phyloP scores from a whole-genome alignment of 2,797 vertebrate genomes.

The Dryobates pubescens region DNA sequence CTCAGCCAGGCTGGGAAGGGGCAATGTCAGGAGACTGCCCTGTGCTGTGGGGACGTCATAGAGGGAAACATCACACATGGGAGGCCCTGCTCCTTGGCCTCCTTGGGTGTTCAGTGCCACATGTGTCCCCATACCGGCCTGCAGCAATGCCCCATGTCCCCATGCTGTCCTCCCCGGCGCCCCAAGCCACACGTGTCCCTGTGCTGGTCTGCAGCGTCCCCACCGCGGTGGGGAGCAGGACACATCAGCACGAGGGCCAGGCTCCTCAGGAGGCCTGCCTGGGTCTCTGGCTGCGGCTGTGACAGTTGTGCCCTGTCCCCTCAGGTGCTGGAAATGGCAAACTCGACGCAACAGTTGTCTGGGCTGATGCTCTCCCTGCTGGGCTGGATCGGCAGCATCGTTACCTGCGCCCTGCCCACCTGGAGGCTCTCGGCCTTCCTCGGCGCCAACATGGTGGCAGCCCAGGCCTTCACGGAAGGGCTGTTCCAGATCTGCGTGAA shows the following conservation, averaged over 20 bases:
- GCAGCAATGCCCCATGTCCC: background rate
- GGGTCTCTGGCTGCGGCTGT: background rate
- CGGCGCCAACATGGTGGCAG: constrained; percentile 85
- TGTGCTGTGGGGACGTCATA: background rate
- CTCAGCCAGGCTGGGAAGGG: background rate
- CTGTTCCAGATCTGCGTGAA: constrained; percentile 90
- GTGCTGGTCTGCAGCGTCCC: background rate
- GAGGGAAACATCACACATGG: accelerated
- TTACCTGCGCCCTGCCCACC: constrained; percentile 88
- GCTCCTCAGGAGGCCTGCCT: background rate
- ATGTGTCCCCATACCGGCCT: background rate
- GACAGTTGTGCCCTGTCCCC: background rate
- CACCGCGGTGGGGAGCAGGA: background rate
- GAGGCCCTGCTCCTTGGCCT: background rate
- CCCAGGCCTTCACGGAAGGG: constrained; percentile 91
- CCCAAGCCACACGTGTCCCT: background rate
- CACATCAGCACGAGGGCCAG: accelerated
- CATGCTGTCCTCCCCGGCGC: background rate
- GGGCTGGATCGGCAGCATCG: constrained; percentile 84
- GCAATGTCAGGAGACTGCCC: background rate
- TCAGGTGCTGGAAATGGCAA: background rate
- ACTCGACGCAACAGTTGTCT: constrained; percentile 82
- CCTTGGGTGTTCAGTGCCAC: background rate
- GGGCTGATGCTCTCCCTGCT: constrained; percentile 82
- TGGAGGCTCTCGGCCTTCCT: constrained; percentile 90